Base-by-base conservation (phyloP, 2,888 invertebrate species). In the Scelioninae gen. 2 region DNA sequence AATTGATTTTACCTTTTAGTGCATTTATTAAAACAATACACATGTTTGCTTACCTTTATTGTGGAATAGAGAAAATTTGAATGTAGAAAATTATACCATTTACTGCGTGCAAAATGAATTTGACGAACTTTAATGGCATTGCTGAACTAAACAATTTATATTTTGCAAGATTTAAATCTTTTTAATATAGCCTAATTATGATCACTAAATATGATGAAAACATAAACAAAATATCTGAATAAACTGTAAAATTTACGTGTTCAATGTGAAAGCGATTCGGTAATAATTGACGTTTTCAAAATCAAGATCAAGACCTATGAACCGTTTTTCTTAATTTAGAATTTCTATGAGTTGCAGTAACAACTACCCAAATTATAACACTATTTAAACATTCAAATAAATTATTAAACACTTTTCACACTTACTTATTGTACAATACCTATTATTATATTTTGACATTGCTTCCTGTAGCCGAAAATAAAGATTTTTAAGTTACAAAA, bases 221-320 rank as follows among this genome's bases (percentile, higher is more conserved):
- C 37, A 53, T 37, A 52, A 52, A 37, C n/a, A n/a, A n/a, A n/a
- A n/a, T n/a, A n/a, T 52, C 13, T 19, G 13, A 19, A 52, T 31
- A 15, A 9, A 43, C 10, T 31, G 7, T 31, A 15, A 31, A 31
- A 48, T 16, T 48, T 31, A 37, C 22, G 2, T 13, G 37, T 22
- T 13, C 13, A 22, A 11, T 52, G 16, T 11, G 2, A 37, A 52
- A 22, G 3, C 28, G 6, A 52, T 13, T 50, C 13, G 9, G 22
- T 37, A 4, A 37, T 52, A n/a, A n/a, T n/a, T 52, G 52, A 15
- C 18, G 16, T 52, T 35, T 35, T 35, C 52, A 19, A 52, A 52
- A 28, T 52, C 52, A 52, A 52, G 52, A 52, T 52, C 52, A 52
- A 35, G 52, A 52, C 35, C 53, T 39, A 2, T 9, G 9, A 28